Base-by-base conservation (phyloP, 2,888 invertebrate genomes). In the Apotomis betuletana region DNA sequence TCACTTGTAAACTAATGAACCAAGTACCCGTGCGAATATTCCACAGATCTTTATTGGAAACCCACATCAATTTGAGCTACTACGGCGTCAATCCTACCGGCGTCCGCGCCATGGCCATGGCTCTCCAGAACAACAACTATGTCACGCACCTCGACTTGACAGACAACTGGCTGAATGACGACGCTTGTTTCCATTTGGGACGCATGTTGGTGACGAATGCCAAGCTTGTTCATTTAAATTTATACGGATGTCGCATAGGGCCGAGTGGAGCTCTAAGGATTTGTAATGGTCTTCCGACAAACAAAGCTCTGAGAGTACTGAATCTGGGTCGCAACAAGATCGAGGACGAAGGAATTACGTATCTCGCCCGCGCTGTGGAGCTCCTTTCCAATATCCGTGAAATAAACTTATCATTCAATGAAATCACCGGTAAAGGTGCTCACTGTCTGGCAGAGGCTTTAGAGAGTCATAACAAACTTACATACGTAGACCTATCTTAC, bases 201-300 rank as follows among this genome's bases (percentile, higher is more conserved):
- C 82, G 85, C 57, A 85, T 91, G 88, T 76, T 91, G 8, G 74
- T 76, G 12, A 76, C 58, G 1, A 91, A 92, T 75, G 78, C 73
- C 9, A 77, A 78, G 3, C 71, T 92, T 49, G 67, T 75, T 13
- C 86, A 88, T 69, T 75, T 92, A 10, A 87, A 84, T 75, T 78
- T 92, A 52, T 74, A 81, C n/a, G 90, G 91, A 3, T 92, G 92
- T 75, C 84, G 80, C 75, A 87, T 91, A 49, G 90, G 90, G 0
- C 73, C 83, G 4, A 69, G 70, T 27, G 90, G 91, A 3, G 79
- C 79, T 5, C 81, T 74, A 59, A 72, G 75, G 13, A 69, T 91
- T 4, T 78, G 86, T 13, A 44, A 54, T 13, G 81, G 79, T 9
- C 76, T 91, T 41, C 70, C 69, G 0, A 65, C 68, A 4, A 90